A percentile compares a stretch with the other conserved stretches of the same genome.
Conservation (phyloP, 2,797 vertebrate species). For the Heterohyrax brucei region DNA sequence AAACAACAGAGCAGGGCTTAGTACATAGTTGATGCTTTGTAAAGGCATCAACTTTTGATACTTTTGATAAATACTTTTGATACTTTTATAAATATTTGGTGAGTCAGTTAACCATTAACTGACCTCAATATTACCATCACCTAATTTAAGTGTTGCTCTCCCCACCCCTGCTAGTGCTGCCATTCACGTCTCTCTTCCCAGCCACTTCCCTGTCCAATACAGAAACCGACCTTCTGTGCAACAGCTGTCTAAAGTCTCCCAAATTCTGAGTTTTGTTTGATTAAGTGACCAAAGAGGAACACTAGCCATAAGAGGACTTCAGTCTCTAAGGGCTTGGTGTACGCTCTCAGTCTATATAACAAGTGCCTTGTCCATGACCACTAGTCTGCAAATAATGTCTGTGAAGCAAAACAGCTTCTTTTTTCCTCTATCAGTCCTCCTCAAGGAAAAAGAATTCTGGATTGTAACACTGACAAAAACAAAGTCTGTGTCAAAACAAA, state of each 20-base stretch:
- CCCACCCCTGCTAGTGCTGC: not conserved
- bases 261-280: not conserved
- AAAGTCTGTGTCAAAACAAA: not conserved
- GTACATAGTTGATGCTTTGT: not conserved
- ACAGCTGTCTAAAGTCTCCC: not conserved
- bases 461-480: not conserved
- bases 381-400: not conserved
- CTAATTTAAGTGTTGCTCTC: not conserved
- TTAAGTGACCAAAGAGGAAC: not conserved
- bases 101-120: not conserved
- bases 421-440: not conserved
- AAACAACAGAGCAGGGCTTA: not conserved
- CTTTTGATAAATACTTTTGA: not conserved
- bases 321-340: not conserved
- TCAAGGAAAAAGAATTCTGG: not conserved
- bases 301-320: not conserved
- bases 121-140: not conserved
- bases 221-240: not conserved
- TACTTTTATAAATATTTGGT: slow-evolving; percentile 9
- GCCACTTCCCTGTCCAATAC: not conserved
- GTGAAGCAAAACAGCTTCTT: not conserved
- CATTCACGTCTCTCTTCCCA: not conserved
- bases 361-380: not conserved
- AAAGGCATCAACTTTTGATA: not conserved
- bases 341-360: not conserved